A percentile compares a stretch with the other conserved stretches of the same genome.
These are phyloP conservation scores for Fregata magnificens DNA, from an alignment of 2,113 vertebrate genomes.

Conservation along the genomic window DNA sequence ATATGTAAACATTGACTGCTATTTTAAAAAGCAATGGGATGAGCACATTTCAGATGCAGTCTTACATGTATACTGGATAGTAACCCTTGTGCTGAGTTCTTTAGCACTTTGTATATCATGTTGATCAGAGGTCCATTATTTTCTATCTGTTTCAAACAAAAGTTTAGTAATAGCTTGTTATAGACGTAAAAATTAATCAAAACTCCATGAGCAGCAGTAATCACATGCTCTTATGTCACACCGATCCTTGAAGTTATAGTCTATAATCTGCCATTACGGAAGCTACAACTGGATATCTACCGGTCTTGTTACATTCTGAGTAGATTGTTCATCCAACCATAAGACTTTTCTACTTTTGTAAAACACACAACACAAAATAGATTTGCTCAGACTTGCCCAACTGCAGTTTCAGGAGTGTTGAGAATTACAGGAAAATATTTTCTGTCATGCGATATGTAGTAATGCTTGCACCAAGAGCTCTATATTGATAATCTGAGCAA, in stretches of 20 bases:
- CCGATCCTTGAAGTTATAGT: not conserved
- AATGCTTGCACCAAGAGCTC: not conserved
- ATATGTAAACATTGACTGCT: conserved; percentile 70
- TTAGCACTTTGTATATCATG: conserved; percentile 87
- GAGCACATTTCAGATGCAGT: conserved; percentile 75
- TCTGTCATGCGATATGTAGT: not conserved
- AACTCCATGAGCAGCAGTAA: not conserved
- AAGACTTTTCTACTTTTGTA: not conserved
- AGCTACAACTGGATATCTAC: not conserved
- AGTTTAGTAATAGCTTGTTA: conserved; percentile 75
- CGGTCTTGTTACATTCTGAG: no score
- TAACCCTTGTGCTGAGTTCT: conserved; percentile 85
- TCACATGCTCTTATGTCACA: not conserved
- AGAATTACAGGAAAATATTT: not conserved
- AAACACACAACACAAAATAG: not conserved
- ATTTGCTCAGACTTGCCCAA: not conserved
- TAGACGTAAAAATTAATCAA: not conserved
- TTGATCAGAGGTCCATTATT: conserved; percentile 91
- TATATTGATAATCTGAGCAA: not conserved
- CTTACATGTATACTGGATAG: conserved; percentile 89
- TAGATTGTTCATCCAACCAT: not conserved
- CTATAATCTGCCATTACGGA: not conserved
- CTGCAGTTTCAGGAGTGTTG: not conserved
- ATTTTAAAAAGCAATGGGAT: conserved; percentile 78
- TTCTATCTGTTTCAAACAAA: conserved; percentile 93